A percentile compares a stretch with the other conserved stretches of the same genome.
These are phyloP conservation scores for Mormyrops boulengeri DNA, from an alignment of 2,797 vertebrate genomes.

Conservation along the genomic window DNA sequence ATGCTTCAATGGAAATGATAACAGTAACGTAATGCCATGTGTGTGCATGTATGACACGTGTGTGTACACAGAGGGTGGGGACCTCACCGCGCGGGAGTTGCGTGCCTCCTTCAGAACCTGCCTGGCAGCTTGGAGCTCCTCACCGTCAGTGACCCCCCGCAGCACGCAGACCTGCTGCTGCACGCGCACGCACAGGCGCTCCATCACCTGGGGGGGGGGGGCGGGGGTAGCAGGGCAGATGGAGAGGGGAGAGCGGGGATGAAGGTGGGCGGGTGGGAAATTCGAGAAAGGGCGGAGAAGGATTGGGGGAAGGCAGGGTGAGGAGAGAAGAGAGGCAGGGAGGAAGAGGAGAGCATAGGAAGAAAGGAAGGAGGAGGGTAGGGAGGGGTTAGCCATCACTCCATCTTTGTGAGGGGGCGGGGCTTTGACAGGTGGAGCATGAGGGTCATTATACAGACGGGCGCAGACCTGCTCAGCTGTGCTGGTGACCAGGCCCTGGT, in stretches of 20 bases:
- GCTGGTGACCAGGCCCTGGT: conserved; percentile 87
- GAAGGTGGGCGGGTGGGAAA: not conserved
- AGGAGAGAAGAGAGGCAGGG: not conserved
- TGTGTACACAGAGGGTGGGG: not conserved
- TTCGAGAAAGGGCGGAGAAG: not conserved
- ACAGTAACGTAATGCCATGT: not conserved
- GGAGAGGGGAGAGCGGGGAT: not conserved
- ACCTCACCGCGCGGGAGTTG: conserved; percentile 78
- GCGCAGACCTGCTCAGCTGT: conserved; percentile 77
- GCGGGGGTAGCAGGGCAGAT: not conserved
- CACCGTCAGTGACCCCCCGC: conserved; percentile 70
- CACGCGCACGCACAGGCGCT: conserved; percentile 76
- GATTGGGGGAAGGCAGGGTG: not conserved
- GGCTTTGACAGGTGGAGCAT: not conserved
- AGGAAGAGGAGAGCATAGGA: not conserved
- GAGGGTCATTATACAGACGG: not conserved
- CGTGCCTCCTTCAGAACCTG: conserved; percentile 84
- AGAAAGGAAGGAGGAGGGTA: too few relatives aligned
- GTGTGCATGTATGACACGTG: not conserved
- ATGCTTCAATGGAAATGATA: not conserved
- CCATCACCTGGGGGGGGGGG: conserved; percentile 70
- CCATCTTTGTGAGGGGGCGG: not conserved
- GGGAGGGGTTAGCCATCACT: not conserved
- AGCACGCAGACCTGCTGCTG: conserved; percentile 82
- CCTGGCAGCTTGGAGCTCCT: conserved; percentile 76